Base-by-base conservation (phyloP, 2,797 vertebrate genomes). In the Poeciliopsis presidionis region DNA sequence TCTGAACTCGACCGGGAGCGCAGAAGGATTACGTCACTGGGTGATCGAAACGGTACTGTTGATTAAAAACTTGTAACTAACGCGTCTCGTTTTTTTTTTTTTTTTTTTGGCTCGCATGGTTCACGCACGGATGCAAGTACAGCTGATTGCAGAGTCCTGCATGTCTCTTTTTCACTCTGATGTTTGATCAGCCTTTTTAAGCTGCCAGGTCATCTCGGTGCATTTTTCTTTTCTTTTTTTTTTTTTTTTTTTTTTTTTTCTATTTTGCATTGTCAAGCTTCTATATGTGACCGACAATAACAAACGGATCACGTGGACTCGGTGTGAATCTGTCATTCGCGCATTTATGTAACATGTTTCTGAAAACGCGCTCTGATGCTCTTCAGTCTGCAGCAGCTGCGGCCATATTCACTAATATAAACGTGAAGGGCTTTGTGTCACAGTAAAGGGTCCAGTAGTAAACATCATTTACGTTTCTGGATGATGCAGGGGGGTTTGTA, bases 321-420 rank as follows among this genome's bases (percentile, higher is more conserved):
- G 61, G 72, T 84, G 83, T 80, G 87, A 80, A 87, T 88, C 75
- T 88, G 80, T 73, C 85, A 81, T 84, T 88, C 90, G 83, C 85
- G 59, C 69, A 87, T 95, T 95, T 95, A 96, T 94, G 89, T 95
- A 95, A 96, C 92, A 85, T 55, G 77, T 84, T 89, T 63, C 8
- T 55, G 74, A 72, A 89, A 86, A 86, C 72, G 63, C 75, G 41
- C 75, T 33, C 63, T 65, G 71, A 79, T 81, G 73, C 72, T 14
- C 13, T 13, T 76, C 36, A 73, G 25, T 7, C 28, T 69, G 18
- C 76, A 81, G 82, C 80, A 73, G 77, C 83, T 87, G 88, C 85
- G 76, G 84, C 72, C 80, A 74, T 79, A 76, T 81, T 83, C 75
- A 46, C 36, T 75, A 73, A 88, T 75, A 81, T 75, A 82, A 90